Base-by-base conservation (phyloP, 2,797 vertebrate genomes). In the Todus mexicanus region DNA sequence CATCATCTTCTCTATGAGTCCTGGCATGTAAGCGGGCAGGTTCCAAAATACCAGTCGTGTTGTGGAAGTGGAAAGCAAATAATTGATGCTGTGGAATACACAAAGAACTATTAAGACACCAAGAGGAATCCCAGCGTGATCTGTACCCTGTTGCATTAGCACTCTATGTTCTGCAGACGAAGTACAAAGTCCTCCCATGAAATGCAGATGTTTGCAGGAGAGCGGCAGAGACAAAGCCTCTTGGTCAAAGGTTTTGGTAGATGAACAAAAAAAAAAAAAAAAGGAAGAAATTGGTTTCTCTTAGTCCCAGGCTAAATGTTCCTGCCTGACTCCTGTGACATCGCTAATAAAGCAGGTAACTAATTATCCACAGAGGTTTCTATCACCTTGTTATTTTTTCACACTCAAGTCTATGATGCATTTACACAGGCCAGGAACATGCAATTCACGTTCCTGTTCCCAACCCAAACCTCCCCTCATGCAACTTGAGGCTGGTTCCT, bases 181-280 rank as follows among this genome's bases (percentile, higher is more conserved):
- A 84, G 35, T 33, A 57, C 72, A 13, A 78, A 38, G 17, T 38
- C 47, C 54, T 63, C 38, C 60, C 19, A 17, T 14, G 33, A 76
- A 73, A 73, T 26, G 20, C 3, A 25, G n/a, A 7, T n/a, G 45
- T 80, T 68, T 68, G 40, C 83, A 81, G 42, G 11, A 64, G 9
- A 71, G 37, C 2, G 2, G 31, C 0, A 0, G 6, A 40, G 33
- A 53, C 0, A 0, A 5, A 22, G 18, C n/a, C n/a, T n/a, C n/a
- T 51, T 59, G 17, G 51, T 66, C 83, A 76, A 70, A 81, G 27
- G 29, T 72, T 84, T 78, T 75, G 18, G 25, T 35, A 79, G 38
- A 14, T 5, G 4, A 87, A 84, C 12, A 64, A 69, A 78, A 64
- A 60, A 56, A 87, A 84, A 11, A 64, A 69, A 78, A 64, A 60